Evolutionary conservation across 2,888 invertebrate genomes (phyloP), one percentile per base, ranked within the genome.

Genomic region (Steinernema scapterisci): DNA sequence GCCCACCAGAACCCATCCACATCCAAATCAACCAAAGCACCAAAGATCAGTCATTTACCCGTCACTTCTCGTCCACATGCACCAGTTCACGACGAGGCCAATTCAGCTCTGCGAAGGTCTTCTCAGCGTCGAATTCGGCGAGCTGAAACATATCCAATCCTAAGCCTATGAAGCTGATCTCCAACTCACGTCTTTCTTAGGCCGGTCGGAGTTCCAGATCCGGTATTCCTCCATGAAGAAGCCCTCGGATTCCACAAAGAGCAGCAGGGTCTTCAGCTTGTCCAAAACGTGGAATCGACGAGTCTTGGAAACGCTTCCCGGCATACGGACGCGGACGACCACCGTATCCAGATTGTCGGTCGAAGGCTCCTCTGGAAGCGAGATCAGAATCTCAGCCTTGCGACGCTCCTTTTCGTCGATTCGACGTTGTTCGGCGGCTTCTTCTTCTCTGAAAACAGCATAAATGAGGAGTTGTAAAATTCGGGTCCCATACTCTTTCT

Each of bases 11-110:
- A n/a, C n/a, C n/a, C n/a, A n/a, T n/a, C n/a, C n/a, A n/a, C n/a
- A n/a, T n/a, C n/a, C n/a, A n/a, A n/a, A n/a, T n/a, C n/a, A n/a
- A n/a, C n/a, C n/a, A 38, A 38, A 38, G 9, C 38, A 38, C 38
- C 38, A 48, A n/a, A 7, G 48, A 13, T 48, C 19, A n/a, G 19
- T 48, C 13, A n/a, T 19, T 21, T 54, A 21, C 25, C 5, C 54
- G 5, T 63, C 63, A 63, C 38, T 63, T 63, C 63, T 63, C 63
- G 16, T 96, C 95, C 84, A 96, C 90, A 90, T 94, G 94, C 83
- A 96, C 92, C 82, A 95, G 95, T 91, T 96, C 96, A 91, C 96
- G 95, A 73, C 94, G 93, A 89, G 91, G 94, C 86, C 96, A 91
- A 89, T 94, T 94, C 83, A 95, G 90, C 83, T 93, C 92, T 88